Conservation (phyloP, 2,888 invertebrate genomes). For the Lumbricus terrestris region DNA sequence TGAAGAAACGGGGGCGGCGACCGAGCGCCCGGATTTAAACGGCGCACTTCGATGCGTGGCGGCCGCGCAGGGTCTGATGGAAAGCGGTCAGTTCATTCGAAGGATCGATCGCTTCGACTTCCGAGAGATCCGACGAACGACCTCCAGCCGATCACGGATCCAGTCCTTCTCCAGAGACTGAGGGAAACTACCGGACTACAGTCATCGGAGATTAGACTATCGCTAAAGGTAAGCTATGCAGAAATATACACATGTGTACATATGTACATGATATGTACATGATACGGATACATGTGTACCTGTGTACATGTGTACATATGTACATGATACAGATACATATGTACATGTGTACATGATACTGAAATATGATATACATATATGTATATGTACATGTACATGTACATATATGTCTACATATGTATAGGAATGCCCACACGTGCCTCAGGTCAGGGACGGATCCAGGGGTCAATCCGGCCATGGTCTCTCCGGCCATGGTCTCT, state of each 20-base stretch:
- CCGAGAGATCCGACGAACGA: conserved; percentile 30
- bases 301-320: background rate
- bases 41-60: conserved; percentile 5
- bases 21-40: background rate
- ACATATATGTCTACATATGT: too few species aligned
- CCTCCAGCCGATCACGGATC: conserved; percentile 42
- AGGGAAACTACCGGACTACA: conserved; percentile 25
- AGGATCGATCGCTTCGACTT: background rate
- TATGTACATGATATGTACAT: background rate
- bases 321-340: background rate
- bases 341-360: too few species aligned
- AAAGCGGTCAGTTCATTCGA: background rate
- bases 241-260: background rate
- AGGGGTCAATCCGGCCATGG: too few species aligned
- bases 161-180: conserved; percentile 39
- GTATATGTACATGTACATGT: too few species aligned
- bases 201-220: background rate
- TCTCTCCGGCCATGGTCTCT: too few species aligned
- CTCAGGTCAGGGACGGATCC: too few species aligned
- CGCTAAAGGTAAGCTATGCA: conserved; percentile 9
- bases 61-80: background rate
- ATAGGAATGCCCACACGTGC: too few species aligned
- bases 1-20: background rate
- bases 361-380: too few species aligned
- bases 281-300: background rate